phyloP scores from a whole-genome alignment of 2,797 vertebrate species.

The Phoebastria nigripes region DNA sequence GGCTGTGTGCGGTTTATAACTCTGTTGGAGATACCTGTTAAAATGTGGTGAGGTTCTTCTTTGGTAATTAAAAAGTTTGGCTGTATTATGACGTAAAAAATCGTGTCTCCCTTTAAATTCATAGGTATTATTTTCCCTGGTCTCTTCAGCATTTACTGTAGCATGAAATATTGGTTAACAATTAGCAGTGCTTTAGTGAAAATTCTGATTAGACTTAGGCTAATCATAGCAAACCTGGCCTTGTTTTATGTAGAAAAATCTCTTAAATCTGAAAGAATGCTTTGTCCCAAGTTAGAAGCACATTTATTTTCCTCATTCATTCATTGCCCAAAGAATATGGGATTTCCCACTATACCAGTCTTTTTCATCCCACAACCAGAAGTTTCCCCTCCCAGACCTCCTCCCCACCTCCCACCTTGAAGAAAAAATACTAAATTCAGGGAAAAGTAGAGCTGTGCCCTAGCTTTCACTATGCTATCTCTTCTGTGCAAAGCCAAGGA shows the following conservation, averaged over 20 bases:
- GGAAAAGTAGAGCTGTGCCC: not conserved
- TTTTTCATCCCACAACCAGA: not conserved
- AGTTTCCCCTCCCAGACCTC: not conserved
- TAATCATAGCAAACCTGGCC: not conserved
- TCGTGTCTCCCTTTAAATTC: not conserved
- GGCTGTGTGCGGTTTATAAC: not conserved
- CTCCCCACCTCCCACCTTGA: not conserved
- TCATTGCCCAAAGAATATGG: not conserved
- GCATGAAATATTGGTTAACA: not conserved
- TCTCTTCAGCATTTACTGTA: not conserved
- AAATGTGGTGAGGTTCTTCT: not conserved
- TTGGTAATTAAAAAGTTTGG: not conserved
- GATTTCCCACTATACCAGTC: not conserved
- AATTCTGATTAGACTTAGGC: not conserved
- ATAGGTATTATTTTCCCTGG: not conserved
- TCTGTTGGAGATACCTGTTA: not conserved
- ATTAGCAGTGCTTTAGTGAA: not conserved
- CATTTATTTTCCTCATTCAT: not conserved
- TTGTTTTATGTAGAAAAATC: not conserved
- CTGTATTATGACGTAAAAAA: not conserved
- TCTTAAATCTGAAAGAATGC: not conserved
- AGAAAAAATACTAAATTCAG: slow-evolving; percentile 12
- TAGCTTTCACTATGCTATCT: not conserved
- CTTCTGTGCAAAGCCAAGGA: slow-evolving; percentile 28
- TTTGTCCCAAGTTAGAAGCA: not conserved